Base-by-base conservation (phyloP, 1,140 invertebrate species). In the Penaeus indicus region DNA sequence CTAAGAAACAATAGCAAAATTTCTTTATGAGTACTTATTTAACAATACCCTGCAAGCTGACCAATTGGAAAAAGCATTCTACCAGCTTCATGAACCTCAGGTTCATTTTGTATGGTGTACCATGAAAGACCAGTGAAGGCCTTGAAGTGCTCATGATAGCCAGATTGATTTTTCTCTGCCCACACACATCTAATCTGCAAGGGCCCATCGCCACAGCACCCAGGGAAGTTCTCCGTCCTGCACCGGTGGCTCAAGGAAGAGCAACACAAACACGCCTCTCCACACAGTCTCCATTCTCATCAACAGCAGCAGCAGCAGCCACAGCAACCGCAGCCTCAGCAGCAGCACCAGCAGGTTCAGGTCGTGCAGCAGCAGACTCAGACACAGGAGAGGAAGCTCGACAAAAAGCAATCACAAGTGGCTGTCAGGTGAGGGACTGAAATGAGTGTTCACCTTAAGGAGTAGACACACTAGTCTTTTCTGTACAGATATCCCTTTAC, bases 221-320 rank as follows among this genome's bases (percentile, higher is more conserved):
- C 54, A 25, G 89, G 90, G 32, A 91, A 91, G 67, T 94, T 95
- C 89, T 95, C 94, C 89, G 95, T 95, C 22, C 91, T 96, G 19
- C 95, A 95, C 84, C 96, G 96, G 90, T 96, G 95, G 95, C 93
- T 96, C 72, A 94, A 95, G 90, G 94, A 95, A 22, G 93, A 92
- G 67, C 81, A 86, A 21, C 86, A 90, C 42, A 90, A 88, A 38
- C 64, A 79, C 32, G 11, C 72, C 38, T 21, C 90, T 61, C 32
- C 69, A 22, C 22, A 64, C 38, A 25, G 47, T 47, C 83, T 61
- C 22, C 81, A 69, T 25, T 47, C 77, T 72, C 78, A 42, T 18
- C 85, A 82, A 61, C 42, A 38, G 22, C 85, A 27, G 67, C 77
- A 80, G 25, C 60, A 22, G 13, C 80, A 86, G 22, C 79, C 75